Conservation (phyloP, 2,113 vertebrate species). For the pig (Sus scrofa) region DNA sequence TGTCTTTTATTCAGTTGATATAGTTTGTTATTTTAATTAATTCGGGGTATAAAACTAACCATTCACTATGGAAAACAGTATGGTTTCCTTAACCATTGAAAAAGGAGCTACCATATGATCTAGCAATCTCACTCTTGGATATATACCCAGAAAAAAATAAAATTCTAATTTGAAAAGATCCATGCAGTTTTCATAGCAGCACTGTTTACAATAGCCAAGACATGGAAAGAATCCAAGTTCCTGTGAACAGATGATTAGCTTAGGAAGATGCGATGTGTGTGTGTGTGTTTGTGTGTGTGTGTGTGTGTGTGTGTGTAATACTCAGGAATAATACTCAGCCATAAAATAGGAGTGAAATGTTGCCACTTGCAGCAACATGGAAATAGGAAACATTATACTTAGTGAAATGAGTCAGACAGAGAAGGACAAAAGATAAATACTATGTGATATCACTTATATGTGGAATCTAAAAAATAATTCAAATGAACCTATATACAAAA, state of each 20-base stretch:
- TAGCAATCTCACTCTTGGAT: not conserved
- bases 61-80: not conserved
- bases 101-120: not conserved
- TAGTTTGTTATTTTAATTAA: not conserved
- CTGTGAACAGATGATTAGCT: not conserved
- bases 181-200: not conserved
- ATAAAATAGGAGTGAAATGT: not conserved
- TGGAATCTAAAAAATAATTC: not conserved
- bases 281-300: no score
- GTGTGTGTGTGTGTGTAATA: no score
- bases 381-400: not conserved
- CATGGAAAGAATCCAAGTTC: not conserved
- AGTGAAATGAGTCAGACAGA: not conserved
- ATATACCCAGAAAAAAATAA: no score
- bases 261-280: not conserved
- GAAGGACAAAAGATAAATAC: not conserved
- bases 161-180: not conserved
- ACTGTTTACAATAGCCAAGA: not conserved
- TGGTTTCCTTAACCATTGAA: not conserved
- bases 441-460: not conserved
- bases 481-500: not conserved
- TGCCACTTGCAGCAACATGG: not conserved
- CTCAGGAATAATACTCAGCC: not conserved
- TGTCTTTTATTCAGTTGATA: not conserved
- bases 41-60: not conserved